Base-by-base conservation (phyloP, 1,140 invertebrate genomes). In the Glomeris maerens region DNA sequence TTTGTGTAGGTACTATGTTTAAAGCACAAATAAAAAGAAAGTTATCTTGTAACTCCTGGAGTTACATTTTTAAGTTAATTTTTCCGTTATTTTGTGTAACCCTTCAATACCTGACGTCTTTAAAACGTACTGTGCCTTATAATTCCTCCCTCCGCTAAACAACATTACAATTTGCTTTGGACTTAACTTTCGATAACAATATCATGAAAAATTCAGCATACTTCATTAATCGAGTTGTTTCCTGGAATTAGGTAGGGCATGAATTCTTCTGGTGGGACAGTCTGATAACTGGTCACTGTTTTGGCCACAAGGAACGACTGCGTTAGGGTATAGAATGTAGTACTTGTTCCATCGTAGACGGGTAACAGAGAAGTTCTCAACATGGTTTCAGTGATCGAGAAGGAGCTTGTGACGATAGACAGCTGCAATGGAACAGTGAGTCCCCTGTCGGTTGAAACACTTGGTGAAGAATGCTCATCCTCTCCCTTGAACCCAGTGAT, bases 351-450 rank as follows among this genome's bases (percentile, higher is more conserved):
- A 27, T 55, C 49, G 13, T 23, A 52, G 1, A 90, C 77, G 1
- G 87, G 87, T 41, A 92, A 66, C 47, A 92, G 77, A 57, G 89
- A 84, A 0, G 86, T 90, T 62, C 89, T 89, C 1, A 88, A 65
- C 66, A 90, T 77, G 1, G 80, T 77, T 65, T 89, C 83, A 0
- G 84, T 88, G 3, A 86, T 88, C 51, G 84, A 88, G 68, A 88
- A 90, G 1, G 84, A 86, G 67, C 91, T 85, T 0, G 83, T 89
- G n/a, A 87, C 69, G 0, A 84, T 91, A 69, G 89, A 83, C 46
- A 91, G 63, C 25, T 42, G 40, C 4, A 42, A 5, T 4, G 40
- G 40, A 21, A 42, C 40, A 42, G 40, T 42, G 4, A 42, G 17
- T 4, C 20, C 20, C 5, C 17, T 17, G 20, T 42, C 40, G 4